Evolutionary conservation across 2,888 invertebrate species (phyloP).

Genomic region (Penaeus monodon): DNA sequence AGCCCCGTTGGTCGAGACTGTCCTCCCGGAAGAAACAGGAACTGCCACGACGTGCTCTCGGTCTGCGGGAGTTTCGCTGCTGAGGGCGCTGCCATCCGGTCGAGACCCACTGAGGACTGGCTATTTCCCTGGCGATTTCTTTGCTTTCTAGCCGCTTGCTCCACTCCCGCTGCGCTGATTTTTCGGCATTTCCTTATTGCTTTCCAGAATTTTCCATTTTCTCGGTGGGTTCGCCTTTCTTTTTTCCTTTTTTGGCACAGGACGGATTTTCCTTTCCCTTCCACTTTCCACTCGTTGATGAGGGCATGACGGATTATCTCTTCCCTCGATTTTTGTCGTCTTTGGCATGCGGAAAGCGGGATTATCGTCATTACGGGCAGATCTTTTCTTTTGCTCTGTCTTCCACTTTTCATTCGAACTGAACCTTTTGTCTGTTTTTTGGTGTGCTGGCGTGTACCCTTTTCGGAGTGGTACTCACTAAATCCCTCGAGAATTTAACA

Average conservation of each 20-base stretch:
- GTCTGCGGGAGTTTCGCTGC: not conserved
- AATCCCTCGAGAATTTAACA: too few species aligned
- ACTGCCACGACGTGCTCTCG: conserved; percentile 9
- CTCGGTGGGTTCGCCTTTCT: not conserved
- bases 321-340: too few species aligned
- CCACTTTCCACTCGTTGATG: conserved; percentile 41
- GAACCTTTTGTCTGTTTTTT: too few species aligned
- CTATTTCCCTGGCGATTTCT: too few species aligned
- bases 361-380: too few species aligned
- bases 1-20: not conserved
- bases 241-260: conserved; percentile 15
- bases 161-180: not conserved
- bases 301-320: conserved; percentile 24
- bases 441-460: too few species aligned
- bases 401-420: too few species aligned
- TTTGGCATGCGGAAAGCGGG: too few species aligned
- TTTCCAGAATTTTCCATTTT: not conserved
- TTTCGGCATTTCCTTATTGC: not conserved
- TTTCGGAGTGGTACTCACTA: too few species aligned
- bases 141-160: not conserved
- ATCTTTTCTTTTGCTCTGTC: too few species aligned
- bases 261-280: too few species aligned
- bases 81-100: not conserved
- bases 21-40: conserved; percentile 18
- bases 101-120: not conserved